Evolutionary conservation across 1,140 invertebrate genomes (phyloP), one percentile per base, ranked within the genome.

Genomic region (Argopecten irradians): DNA sequence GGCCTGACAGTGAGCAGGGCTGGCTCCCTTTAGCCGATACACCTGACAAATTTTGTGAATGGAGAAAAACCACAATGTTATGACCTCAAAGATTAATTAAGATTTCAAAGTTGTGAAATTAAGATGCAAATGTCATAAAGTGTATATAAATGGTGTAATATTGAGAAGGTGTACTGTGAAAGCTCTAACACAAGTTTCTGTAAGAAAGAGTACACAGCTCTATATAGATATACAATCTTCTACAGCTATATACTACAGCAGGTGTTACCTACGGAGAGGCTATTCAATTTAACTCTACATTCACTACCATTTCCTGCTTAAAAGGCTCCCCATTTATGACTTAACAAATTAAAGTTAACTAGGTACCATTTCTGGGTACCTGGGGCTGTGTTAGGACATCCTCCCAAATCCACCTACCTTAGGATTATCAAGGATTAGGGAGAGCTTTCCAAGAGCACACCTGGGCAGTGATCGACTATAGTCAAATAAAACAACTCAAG

Each of bases 31-130:
- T 28, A 3, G n/a, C n/a, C 11, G 16, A 28, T 28, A 71, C 22
- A 71, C 3, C 55, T 28, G n/a, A 71, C 55, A 71, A 71, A n/a
- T 71, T 71, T 71, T 71, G 55, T 71, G 55, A 71, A 71, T 71
- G 55, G 55, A 71, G n/a, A 71, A 71, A 71, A 28, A 71, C 5
- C 55, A n/a, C 22, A n/a, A 71, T 28, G 22, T n/a, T 71, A 28
- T 28, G 55, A 71, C 55, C 55, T 28, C 5, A 7, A 71, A 71
- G 55, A 71, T 71, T 71, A 71, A 71, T 71, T 28, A 71, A 71
- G 55, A 71, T 71, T 71, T 71, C 13, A 7, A 71, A 28, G 16
- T 16, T 71, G n/a, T 71, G n/a, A 71, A 71, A 71, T 71, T 3
- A 71, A 71, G 55, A 71, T 71, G 55, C 5, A 71, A 28, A n/a